These are phyloP conservation scores for Bubo scandiacus DNA, from an alignment of 2,113 vertebrate genomes.

Conservation along the genomic window DNA sequence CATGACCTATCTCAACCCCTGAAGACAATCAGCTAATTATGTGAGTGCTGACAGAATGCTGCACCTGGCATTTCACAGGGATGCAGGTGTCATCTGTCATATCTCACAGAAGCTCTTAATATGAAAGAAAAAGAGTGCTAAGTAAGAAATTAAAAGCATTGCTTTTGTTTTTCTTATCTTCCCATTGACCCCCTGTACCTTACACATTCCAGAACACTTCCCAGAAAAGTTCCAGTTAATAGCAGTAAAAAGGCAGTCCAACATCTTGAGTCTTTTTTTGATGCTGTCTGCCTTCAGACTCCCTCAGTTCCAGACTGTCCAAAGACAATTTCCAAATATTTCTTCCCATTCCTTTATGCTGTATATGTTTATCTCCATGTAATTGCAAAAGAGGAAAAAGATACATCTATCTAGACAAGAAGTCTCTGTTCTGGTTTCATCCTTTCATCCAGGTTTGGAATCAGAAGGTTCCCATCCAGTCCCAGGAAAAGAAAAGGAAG, in stretches of 20 bases:
- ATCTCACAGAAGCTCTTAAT: neutral
- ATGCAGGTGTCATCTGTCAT: fast-evolving
- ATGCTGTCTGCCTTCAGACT: neutral
- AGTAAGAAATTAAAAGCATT: neutral
- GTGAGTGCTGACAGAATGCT: neutral
- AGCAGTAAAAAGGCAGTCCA: fast-evolving
- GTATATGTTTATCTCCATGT: neutral
- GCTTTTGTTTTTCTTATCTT: neutral
- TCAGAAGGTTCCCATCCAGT: neutral
- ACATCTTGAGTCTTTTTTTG: neutral
- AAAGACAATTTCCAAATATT: neutral
- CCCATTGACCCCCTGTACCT: fast-evolving
- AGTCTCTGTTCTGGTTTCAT: neutral
- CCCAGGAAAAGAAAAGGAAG: neutral
- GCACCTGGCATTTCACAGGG: neutral
- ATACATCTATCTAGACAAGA: neutral
- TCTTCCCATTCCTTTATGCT: neutral
- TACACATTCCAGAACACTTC: neutral
- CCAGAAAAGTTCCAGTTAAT: neutral
- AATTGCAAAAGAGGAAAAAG: neutral
- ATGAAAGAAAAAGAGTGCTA: neutral
- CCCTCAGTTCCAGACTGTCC: neutral
- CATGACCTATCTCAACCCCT: neutral
- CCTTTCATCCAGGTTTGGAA: neutral
- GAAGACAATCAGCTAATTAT: neutral